phyloP scores from a whole-genome alignment of 2,113 vertebrate genomes.

The Apistogramma diplotaenia region DNA sequence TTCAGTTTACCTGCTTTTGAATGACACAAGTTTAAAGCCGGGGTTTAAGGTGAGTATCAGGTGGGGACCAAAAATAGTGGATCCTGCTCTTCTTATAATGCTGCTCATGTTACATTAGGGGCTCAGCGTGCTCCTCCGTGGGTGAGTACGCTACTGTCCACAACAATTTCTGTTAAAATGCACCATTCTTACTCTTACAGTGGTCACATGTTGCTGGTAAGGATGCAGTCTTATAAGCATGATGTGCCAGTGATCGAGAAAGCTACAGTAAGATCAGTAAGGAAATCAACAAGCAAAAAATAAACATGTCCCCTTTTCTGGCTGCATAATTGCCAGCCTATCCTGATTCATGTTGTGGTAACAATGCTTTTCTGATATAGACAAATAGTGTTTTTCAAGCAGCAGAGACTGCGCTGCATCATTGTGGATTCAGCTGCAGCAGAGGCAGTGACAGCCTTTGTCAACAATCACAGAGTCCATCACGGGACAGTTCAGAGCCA shows the following conservation, averaged over 20 bases:
- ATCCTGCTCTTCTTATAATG: neutral
- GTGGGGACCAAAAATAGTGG: neutral
- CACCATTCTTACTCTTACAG: neutral
- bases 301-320: neutral
- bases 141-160: neutral
- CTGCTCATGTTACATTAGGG: neutral
- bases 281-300: neutral
- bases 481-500: neutral
- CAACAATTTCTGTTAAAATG: neutral
- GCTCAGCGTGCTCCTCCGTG: neutral
- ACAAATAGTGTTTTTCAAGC: neutral
- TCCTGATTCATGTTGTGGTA: neutral
- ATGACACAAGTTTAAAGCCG: neutral
- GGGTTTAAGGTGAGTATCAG: neutral
- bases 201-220: neutral
- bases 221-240: neutral
- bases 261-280: neutral
- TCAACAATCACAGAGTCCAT: slow-evolving; percentile 22
- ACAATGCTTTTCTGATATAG: neutral
- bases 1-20: neutral
- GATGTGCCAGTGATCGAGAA: neutral
- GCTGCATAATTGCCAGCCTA: neutral
- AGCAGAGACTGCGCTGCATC: neutral
- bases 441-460: neutral
- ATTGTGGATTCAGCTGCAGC: slow-evolving; percentile 8